These are phyloP conservation scores for Antennarius striatus DNA, from an alignment of 2,113 vertebrate genomes.

Conservation along the genomic window DNA sequence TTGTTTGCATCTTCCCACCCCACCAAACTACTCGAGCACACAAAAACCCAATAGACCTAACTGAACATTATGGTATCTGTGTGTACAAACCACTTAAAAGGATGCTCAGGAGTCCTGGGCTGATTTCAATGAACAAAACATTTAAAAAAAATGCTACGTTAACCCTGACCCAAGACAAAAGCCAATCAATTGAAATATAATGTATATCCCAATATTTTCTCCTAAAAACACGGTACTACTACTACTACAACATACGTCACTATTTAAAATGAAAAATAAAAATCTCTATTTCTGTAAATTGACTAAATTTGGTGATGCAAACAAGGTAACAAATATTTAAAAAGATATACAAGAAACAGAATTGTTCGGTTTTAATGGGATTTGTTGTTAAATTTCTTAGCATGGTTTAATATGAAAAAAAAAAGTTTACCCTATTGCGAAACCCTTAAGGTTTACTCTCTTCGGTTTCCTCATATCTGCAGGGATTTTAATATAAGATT, in stretches of 20 bases:
- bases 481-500: constrained; percentile 76
- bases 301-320: constrained; percentile 60
- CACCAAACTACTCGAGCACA: background rate
- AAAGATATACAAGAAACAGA: constrained; percentile 49
- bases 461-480: constrained; percentile 88
- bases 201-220: background rate
- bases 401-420: constrained; percentile 40
- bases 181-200: constrained; percentile 1
- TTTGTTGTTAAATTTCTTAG: constrained; percentile 50
- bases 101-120: constrained; percentile 7
- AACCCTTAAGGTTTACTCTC: constrained; percentile 84
- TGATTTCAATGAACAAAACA: too few relatives aligned
- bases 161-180: constrained; percentile 16
- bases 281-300: background rate
- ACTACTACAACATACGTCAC: too few relatives aligned
- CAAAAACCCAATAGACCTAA: background rate
- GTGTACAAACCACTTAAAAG: constrained; percentile 15
- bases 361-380: constrained; percentile 18
- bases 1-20: constrained; percentile 68
- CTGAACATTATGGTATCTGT: constrained; percentile 8
- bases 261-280: too few relatives aligned
- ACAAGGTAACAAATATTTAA: constrained; percentile 73
- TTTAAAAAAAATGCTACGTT: too few relatives aligned
- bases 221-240: background rate
- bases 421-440: constrained; percentile 87